Evolutionary conservation across 1,140 invertebrate species (phyloP).

Genomic region (Mercenaria mercenaria): DNA sequence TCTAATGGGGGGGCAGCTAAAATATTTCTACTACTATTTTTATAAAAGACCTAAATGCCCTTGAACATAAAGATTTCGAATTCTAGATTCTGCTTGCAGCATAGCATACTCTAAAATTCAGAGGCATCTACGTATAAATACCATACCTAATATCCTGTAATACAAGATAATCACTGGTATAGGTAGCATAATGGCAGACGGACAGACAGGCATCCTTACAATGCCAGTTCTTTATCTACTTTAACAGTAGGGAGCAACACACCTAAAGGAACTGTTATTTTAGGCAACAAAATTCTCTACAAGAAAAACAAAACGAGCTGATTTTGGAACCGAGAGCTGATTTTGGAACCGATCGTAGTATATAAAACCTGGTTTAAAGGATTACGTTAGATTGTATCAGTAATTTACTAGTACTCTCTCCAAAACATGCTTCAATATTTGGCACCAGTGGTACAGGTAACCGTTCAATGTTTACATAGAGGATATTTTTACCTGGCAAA

Average conservation of each 20-base stretch:
- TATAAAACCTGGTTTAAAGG: neutral
- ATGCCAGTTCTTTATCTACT: neutral
- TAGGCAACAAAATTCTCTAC: neutral
- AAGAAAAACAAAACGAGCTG: neutral
- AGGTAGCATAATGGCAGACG: too few species aligned
- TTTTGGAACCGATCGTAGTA: neutral
- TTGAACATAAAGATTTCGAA: too few species aligned
- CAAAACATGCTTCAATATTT: slow-evolving; percentile 45
- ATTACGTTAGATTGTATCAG: slow-evolving; percentile 6
- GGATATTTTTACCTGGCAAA: slow-evolving; percentile 49
- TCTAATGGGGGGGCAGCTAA: too few species aligned
- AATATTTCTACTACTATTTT: too few species aligned
- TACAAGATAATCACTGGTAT: too few species aligned
- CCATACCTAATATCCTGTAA: too few species aligned
- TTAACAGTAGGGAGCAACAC: neutral
- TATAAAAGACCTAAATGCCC: too few species aligned
- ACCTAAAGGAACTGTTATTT: neutral
- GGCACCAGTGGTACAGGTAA: slow-evolving; percentile 79
- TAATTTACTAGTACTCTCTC: slow-evolving; percentile 25
- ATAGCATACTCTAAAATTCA: too few species aligned
- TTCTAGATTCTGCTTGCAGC: too few species aligned
- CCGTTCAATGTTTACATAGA: slow-evolving; percentile 42
- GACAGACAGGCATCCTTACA: neutral
- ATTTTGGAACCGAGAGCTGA: neutral
- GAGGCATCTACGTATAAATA: too few species aligned